phyloP scores from a whole-genome alignment of 2,888 invertebrate genomes.

The Agrotis clavis region DNA sequence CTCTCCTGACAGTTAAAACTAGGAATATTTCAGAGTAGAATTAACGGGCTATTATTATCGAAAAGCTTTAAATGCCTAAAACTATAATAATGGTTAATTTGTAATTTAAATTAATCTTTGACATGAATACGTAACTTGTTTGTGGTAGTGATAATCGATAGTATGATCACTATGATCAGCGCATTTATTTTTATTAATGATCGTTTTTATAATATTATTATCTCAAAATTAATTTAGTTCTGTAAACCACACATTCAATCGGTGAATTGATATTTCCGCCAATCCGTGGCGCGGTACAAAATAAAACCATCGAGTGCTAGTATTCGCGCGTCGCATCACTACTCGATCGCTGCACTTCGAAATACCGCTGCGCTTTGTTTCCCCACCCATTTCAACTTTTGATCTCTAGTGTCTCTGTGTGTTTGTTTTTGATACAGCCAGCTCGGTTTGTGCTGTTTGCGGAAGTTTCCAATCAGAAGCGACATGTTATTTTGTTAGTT shows the following conservation, averaged over 20 bases:
- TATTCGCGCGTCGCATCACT: conserved; percentile 45
- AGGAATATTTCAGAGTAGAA: background rate
- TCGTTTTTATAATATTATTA: background rate
- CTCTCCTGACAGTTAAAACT: background rate
- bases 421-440: conserved; percentile 64
- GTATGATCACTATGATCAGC: background rate
- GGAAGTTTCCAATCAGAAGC: conserved; percentile 46
- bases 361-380: conserved; percentile 60
- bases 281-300: conserved; percentile 12
- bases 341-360: conserved; percentile 52
- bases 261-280: conserved; percentile 3
- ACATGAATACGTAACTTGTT: no score
- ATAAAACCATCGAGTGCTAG: conserved; percentile 36
- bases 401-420: conserved; percentile 64
- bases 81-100: background rate
- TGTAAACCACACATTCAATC: background rate
- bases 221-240: background rate
- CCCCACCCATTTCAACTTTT: conserved; percentile 64
- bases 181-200: background rate
- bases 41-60: background rate
- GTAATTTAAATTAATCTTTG: no score
- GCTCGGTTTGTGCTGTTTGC: conserved; percentile 59
- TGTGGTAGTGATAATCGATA: no score
- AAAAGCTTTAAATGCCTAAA: background rate
- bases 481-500: conserved; percentile 38